Conservation (phyloP, 2,113 vertebrate species). For the Eptatretus burgeri region DNA sequence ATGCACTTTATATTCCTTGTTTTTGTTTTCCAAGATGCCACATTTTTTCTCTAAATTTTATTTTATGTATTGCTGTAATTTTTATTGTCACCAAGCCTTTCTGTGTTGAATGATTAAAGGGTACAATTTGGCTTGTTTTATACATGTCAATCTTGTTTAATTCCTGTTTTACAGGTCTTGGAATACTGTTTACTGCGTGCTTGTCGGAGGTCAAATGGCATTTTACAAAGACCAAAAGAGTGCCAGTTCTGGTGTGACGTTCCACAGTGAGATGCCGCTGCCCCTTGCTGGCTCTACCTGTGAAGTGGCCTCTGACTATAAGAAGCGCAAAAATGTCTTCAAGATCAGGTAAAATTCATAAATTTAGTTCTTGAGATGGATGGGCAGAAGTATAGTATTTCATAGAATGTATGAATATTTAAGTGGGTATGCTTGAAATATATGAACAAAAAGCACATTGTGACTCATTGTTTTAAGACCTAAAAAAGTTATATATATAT, state of each 20-base stretch:
- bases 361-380: neutral
- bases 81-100: too few species aligned
- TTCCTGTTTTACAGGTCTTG: constrained; percentile 34
- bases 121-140: neutral
- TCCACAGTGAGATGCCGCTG: constrained; percentile 53
- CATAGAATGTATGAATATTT: too few species aligned
- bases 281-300: constrained; percentile 31
- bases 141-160: neutral
- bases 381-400: neutral
- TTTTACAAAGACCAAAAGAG: constrained; percentile 68
- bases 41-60: too few species aligned
- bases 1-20: too few species aligned
- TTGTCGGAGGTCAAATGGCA: constrained; percentile 39
- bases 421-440: too few species aligned
- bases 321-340: constrained; percentile 78
- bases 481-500: too few species aligned
- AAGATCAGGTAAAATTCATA: constrained; percentile 36
- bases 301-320: constrained; percentile 47
- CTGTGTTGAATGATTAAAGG: too few species aligned
- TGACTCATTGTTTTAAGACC: too few species aligned
- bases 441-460: too few species aligned
- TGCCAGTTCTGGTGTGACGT: constrained; percentile 32
- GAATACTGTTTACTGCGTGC: constrained; percentile 65
- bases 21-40: too few species aligned
- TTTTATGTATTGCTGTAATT: too few species aligned